These are phyloP conservation scores for Drosophila acutilabella DNA, from an alignment of 2,888 invertebrate genomes.

Conservation along the genomic window DNA sequence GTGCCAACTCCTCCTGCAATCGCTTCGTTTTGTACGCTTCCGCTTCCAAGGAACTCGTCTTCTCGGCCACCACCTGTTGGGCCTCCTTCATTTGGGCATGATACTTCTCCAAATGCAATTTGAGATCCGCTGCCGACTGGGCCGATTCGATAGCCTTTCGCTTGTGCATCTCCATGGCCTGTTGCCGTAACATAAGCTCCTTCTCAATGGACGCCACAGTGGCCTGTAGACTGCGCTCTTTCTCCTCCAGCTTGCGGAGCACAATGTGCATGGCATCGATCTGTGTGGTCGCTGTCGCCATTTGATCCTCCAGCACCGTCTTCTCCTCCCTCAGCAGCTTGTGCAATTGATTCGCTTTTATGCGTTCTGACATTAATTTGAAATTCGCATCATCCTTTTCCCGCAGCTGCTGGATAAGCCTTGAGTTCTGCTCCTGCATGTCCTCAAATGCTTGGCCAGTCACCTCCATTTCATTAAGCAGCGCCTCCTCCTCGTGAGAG, in stretches of 20 bases:
- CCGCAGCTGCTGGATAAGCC: constrained; percentile 96
- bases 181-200: constrained; percentile 95
- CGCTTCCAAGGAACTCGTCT: constrained; percentile 97
- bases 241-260: constrained; percentile 97
- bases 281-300: constrained; percentile 92
- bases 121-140: constrained; percentile 98
- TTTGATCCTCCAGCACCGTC: constrained; percentile 95
- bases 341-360: constrained; percentile 97
- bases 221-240: constrained; percentile 96
- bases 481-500: constrained; percentile 96
- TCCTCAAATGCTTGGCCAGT: constrained; percentile 99
- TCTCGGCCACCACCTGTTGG: constrained; percentile 97
- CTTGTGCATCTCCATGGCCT: constrained; percentile 99
- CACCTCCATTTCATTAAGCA: constrained; percentile 99
- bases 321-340: constrained; percentile 97
- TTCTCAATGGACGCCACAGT: constrained; percentile 97
- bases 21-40: constrained; percentile 98
- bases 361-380: constrained; percentile 98
- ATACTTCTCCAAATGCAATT: constrained; percentile 98
- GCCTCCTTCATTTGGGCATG: constrained; percentile 99
- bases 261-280: constrained; percentile 98
- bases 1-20: constrained; percentile 97
- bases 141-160: constrained; percentile 98
- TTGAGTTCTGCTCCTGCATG: constrained; percentile 99
- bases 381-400: constrained; percentile 99